phyloP scores from a whole-genome alignment of 2,888 invertebrate genomes.

The Orchesella flavescens region DNA sequence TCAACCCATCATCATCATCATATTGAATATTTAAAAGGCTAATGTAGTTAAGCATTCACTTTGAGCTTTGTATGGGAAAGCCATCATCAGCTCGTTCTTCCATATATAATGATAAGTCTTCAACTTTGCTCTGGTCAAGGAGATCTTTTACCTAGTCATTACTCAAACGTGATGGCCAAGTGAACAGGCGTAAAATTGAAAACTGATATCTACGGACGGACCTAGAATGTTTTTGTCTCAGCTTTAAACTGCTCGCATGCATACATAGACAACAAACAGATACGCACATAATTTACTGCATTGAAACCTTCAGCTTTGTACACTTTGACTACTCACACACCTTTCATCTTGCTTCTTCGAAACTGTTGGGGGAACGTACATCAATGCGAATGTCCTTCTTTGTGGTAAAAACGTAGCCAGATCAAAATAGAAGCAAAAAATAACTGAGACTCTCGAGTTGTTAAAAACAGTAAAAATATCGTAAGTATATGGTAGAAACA shows the following conservation, averaged over 20 bases:
- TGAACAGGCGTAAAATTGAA: neutral
- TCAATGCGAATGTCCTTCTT: neutral
- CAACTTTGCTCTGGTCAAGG: slow-evolving; percentile 47
- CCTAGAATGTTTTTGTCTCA: neutral
- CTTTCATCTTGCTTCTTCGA: neutral
- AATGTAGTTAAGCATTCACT: slow-evolving; percentile 27
- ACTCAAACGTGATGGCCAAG: neutral
- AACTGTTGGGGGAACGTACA: neutral
- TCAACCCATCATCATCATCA: neutral
- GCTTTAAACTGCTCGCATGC: neutral
- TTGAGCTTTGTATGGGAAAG: neutral
- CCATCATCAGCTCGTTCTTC: neutral
- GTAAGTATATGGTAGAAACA: slow-evolving; percentile 66
- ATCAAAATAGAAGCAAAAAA: slow-evolving; percentile 10
- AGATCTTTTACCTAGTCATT: slow-evolving; percentile 50
- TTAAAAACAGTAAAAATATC: slow-evolving; percentile 55
- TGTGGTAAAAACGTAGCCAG: neutral
- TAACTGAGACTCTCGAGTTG: neutral
- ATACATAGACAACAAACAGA: no score
- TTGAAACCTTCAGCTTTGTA: slow-evolving; percentile 24
- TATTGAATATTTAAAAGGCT: neutral
- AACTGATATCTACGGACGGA: neutral
- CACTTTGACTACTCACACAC: neutral
- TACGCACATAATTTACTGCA: neutral
- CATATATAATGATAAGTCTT: slow-evolving; percentile 30